Evolutionary conservation across 2,888 invertebrate genomes (phyloP).

Genomic region (Oligia strigilis): DNA sequence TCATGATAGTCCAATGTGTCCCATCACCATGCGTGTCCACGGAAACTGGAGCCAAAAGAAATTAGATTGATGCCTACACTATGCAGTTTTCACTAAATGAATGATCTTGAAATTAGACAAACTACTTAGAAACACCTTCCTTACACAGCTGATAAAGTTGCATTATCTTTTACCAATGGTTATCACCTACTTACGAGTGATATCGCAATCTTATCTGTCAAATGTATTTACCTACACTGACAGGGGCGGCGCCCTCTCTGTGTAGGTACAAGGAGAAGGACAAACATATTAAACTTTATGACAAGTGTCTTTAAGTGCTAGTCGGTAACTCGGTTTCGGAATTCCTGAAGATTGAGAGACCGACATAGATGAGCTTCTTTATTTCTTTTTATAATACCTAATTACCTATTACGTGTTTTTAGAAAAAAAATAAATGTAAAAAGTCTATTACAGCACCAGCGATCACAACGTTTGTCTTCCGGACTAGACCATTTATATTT

Average conservation of each 20-base stretch:
- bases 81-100: constrained; percentile 3
- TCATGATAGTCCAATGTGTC: neutral
- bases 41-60: neutral
- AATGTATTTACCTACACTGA: constrained; percentile 12
- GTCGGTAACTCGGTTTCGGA: no score
- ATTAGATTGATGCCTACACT: neutral
- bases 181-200: constrained; percentile 16
- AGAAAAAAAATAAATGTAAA: neutral
- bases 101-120: neutral
- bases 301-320: neutral
- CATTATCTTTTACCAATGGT: constrained; percentile 3
- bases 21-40: neutral
- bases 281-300: neutral
- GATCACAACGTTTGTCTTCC: neutral
- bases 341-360: neutral
- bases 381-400: no score
- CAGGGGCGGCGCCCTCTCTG: constrained; percentile 14
- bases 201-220: constrained; percentile 41
- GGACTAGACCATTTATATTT: neutral
- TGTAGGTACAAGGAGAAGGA: neutral
- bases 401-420: no score
- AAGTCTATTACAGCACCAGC: no score
- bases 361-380: no score
- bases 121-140: neutral
- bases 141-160: constrained; percentile 11